Evolutionary conservation across 2,113 vertebrate genomes (phyloP).

Genomic region (Hemicordylus capensis): DNA sequence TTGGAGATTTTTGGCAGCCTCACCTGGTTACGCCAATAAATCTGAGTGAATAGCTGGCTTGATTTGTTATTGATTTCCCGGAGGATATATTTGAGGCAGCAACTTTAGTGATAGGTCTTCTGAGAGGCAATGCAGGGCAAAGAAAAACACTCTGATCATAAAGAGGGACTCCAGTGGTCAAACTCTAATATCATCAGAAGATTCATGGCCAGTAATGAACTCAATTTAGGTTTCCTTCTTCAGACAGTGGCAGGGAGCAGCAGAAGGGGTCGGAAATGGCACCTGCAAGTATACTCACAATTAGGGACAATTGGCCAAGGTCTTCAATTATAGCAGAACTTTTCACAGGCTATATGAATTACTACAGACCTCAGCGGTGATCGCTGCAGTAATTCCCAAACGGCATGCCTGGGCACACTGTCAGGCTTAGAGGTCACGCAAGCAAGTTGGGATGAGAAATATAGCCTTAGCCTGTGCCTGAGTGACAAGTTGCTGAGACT

Average conservation of each 20-base stretch:
- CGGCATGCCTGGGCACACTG: neutral
- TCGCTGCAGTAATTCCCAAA: neutral
- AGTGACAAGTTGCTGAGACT: neutral
- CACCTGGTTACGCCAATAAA: conserved; percentile 56
- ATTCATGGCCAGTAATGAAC: neutral
- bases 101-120: conserved; percentile 53
- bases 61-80: conserved; percentile 72
- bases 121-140: conserved; percentile 24
- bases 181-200: conserved; percentile 1
- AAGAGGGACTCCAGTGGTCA: conserved; percentile 17
- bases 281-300: conserved; percentile 15
- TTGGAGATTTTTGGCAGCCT: conserved; percentile 59
- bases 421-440: neutral
- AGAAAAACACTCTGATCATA: conserved; percentile 28
- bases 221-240: conserved; percentile 16
- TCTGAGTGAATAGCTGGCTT: conserved; percentile 52
- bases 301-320: conserved; percentile 33
- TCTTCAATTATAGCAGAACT: conserved; percentile 33
- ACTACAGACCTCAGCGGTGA: conserved; percentile 14
- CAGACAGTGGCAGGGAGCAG: neutral
- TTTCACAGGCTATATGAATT: conserved; percentile 43
- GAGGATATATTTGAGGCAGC: conserved; percentile 37
- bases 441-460: neutral
- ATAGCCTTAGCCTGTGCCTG: too few relatives aligned
- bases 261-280: neutral